A percentile compares a stretch with the other conserved stretches of the same genome.
phyloP scores from a whole-genome alignment of 2,888 invertebrate genomes.

The Cryptus armator region DNA sequence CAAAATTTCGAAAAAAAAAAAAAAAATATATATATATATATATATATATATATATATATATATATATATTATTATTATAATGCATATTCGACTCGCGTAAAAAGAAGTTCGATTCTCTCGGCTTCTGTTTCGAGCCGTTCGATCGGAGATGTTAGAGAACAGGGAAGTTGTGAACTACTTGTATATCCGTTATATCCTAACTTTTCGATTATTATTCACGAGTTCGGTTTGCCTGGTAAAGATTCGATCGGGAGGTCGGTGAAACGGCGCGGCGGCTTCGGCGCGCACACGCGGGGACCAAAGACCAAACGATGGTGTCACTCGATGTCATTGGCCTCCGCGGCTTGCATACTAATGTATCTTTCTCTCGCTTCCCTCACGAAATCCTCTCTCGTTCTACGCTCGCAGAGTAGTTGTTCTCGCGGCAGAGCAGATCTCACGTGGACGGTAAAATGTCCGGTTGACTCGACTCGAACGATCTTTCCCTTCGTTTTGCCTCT shows the following conservation, averaged over 20 bases:
- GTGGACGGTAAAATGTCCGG: slow-evolving; percentile 55
- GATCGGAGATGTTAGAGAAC: not conserved
- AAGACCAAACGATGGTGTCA: slow-evolving; percentile 76
- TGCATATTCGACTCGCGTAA: not conserved
- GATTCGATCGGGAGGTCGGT: slow-evolving; percentile 52
- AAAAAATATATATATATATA: no score
- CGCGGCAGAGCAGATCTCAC: slow-evolving; percentile 41
- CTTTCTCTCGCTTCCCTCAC: slow-evolving; percentile 53
- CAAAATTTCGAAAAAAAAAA: no score
- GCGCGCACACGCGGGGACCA: slow-evolving; percentile 46
- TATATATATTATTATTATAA: not conserved
- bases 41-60: no score
- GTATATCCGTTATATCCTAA: slow-evolving; percentile 5
- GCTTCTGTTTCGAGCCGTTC: not conserved
- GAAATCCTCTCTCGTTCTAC: slow-evolving; percentile 24
- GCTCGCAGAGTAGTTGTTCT: slow-evolving; percentile 18
- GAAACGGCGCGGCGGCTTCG: slow-evolving; percentile 23
- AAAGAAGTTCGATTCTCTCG: not conserved
- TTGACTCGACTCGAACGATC: not conserved
- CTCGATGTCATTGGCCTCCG: slow-evolving; percentile 81
- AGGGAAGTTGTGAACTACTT: not conserved
- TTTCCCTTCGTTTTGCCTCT: not conserved
- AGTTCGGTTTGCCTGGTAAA: slow-evolving; percentile 36
- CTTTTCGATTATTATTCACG: slow-evolving; percentile 18
- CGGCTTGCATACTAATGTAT: slow-evolving; percentile 77